phyloP scores from a whole-genome alignment of 2,113 vertebrate species.

The Piliocolobus tephrosceles region DNA sequence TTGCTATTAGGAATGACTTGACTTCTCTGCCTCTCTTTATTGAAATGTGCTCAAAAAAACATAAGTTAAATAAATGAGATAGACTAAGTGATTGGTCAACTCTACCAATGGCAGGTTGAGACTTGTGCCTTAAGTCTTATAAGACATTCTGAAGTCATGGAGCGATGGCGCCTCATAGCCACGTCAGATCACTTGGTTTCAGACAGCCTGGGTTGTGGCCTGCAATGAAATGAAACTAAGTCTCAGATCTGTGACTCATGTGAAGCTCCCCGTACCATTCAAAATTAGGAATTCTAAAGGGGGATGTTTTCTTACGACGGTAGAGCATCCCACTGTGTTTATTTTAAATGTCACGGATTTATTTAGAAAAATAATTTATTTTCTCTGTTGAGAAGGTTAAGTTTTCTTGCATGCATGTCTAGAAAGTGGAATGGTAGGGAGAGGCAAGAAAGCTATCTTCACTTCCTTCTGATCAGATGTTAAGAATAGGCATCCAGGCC shows the following conservation, averaged over 20 bases:
- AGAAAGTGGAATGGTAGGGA: slow-evolving; percentile 31
- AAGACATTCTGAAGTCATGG: background rate
- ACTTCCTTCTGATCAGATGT: slow-evolving; percentile 37
- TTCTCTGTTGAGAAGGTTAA: slow-evolving; percentile 73
- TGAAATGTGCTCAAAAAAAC: background rate
- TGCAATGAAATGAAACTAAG: slow-evolving; percentile 49
- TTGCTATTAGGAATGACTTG: background rate
- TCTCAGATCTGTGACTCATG: slow-evolving; percentile 63
- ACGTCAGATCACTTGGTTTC: background rate
- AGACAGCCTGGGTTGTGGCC: background rate
- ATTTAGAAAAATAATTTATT: slow-evolving; percentile 80
- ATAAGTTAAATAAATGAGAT: background rate
- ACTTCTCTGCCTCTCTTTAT: background rate
- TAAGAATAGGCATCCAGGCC: slow-evolving; percentile 58
- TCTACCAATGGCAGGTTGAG: background rate
- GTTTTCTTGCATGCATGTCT: slow-evolving; percentile 59
- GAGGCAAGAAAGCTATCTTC: slow-evolving; percentile 14
- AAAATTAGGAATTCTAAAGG: slow-evolving; percentile 76
- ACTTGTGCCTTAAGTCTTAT: background rate
- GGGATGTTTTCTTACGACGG: slow-evolving; percentile 67
- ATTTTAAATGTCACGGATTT: slow-evolving; percentile 79
- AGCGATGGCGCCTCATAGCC: background rate
- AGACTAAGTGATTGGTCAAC: background rate
- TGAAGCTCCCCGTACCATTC: slow-evolving; percentile 57
- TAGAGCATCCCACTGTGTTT: slow-evolving; percentile 73